phyloP scores from a whole-genome alignment of 2,113 vertebrate species.

The western clawed frog (Xenopus tropicalis) region DNA sequence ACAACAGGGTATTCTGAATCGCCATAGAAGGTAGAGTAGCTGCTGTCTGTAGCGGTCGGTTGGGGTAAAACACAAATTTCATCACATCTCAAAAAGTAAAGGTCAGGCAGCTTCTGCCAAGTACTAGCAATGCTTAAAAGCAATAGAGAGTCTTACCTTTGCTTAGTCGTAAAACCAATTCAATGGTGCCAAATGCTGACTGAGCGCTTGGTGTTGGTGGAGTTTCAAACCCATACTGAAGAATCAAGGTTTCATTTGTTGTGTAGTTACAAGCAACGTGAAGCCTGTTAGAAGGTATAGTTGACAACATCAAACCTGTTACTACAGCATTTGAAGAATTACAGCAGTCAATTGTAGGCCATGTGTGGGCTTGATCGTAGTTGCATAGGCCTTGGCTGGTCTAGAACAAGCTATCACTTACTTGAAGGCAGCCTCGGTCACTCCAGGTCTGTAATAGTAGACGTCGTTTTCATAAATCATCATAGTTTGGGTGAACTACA shows the following conservation, averaged over 20 bases:
- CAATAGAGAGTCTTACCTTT: conserved; percentile 52
- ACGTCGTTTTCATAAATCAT: conserved; percentile 55
- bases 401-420: no score
- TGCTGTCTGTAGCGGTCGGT: conserved; percentile 46
- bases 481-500: conserved; percentile 46
- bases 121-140: no score
- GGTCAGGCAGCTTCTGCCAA: no score
- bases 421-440: no score
- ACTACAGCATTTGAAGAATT: no score
- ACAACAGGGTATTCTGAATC: conserved; percentile 56
- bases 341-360: no score
- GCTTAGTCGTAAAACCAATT: conserved; percentile 51
- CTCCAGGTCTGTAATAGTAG: conserved; percentile 50
- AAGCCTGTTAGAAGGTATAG: conserved; percentile 23
- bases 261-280: conserved; percentile 49
- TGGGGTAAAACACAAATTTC: no score
- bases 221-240: conserved; percentile 36
- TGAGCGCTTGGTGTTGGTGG: conserved; percentile 33
- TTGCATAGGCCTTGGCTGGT: no score
- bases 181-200: conserved; percentile 48
- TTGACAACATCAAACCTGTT: no score
- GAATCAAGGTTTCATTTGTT: conserved; percentile 37
- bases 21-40: conserved; percentile 50
- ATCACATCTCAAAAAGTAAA: no score
- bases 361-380: no score